Base-by-base conservation (phyloP, 2,888 invertebrate species). In the Abrostola tripartita region DNA sequence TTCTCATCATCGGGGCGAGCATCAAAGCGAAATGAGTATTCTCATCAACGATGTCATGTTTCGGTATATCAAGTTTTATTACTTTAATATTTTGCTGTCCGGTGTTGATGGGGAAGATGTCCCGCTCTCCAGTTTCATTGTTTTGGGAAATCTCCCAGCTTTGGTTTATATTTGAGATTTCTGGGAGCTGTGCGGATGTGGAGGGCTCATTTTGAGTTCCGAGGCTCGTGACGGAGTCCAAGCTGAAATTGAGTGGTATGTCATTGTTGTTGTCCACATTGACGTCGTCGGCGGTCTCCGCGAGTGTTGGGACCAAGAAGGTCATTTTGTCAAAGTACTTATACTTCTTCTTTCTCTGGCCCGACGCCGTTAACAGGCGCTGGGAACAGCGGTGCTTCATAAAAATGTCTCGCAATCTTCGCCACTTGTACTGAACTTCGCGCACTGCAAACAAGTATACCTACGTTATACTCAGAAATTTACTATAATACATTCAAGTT, bases 351-450 rank as follows among this genome's bases (percentile, higher is more conserved):
- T 40, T 57, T n/a, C 35, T 57, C 9, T 12, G 38, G 5, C 47
- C 44, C 1, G 55, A 24, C 5, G 37, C 5, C 10, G 37, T n/a
- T 14, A 35, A 2, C 37, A 14, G 6, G 8, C 14, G 11, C 9
- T 0, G 5, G 42, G 42, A 12, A 11, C 7, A 1, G 5, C 38
- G 0, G 5, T 11, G 35, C n/a, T 36, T 50, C n/a, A 49, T 38
- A 6, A 40, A 12, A 6, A 36, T 40, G 9, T 57, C 40, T 35
- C n/a, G 40, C n/a, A 57, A n/a, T n/a, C 1, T 9, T 1, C n/a
- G 37, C 56, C 56, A 49, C n/a, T 50, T 50, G 6, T 5, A 5
- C 50, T 40, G 40, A 5, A 40, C 56, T n/a, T 49, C 56, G 8
- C 11, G 38, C 7, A 4, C 56, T 57, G 40, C 1, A 57, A 57